Evolutionary conservation across 2,797 vertebrate species (phyloP), one percentile per base, ranked within the genome.

Genomic region (Glossophaga mutica): DNA sequence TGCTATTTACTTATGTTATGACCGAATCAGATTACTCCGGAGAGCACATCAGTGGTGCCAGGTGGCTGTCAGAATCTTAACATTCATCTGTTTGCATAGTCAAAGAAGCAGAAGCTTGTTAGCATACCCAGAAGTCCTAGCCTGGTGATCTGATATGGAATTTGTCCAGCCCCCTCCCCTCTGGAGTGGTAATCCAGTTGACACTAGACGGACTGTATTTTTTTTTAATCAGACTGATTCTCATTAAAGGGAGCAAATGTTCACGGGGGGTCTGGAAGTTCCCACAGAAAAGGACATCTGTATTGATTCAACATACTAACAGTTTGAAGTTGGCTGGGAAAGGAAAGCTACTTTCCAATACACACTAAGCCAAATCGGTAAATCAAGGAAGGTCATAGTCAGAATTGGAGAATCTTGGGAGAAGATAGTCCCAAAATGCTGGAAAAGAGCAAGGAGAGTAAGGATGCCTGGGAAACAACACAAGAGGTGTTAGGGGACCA

Each of bases 1-100:
- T 87, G 50, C 42, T 79, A 74, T 87, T 90, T 92, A 37, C 67
- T 95, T 55, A 59, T 79, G n/a, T 94, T 91, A 84, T 82, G 52
- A 79, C 18, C 48, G 48, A 21, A 62, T 88, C 57, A 48, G 71
- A 76, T 93, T 84, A 88, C 29, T 91, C 3, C 26, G 39, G 87
- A 88, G 57, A 81, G 59, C 37, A 81, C 62, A 50, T 2, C 6
- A 0, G 24, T 6, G 6, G 76, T 79, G 22, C 24, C 32, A 70
- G 29, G 44, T 91, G 46, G 67, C 44, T 48, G 32, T 68, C 73
- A 79, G 26, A 62, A 84, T 22, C 50, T 32, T 55, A 48, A 79
- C 26, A 19, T 39, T 48, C 44, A 78, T 62, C 12, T 71, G 10
- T 44, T 84, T 83, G 34, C 34, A 24, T 6, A 70, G 48, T 39